A percentile compares a stretch with the other conserved stretches of the same genome.
Conservation (phyloP, 2,888 invertebrate species). For the Standfussiana lucernea region DNA sequence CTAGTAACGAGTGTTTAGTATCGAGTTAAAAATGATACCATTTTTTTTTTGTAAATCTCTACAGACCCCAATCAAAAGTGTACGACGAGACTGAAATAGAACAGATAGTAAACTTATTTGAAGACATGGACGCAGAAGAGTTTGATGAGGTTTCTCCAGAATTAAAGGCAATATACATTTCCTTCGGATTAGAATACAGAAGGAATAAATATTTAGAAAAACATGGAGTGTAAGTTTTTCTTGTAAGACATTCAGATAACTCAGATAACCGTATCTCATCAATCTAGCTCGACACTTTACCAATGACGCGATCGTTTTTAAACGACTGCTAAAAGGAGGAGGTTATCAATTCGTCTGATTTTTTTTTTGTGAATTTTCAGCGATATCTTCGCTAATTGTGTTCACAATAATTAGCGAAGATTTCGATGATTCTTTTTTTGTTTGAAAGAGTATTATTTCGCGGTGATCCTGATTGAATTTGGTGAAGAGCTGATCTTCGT, state of each 20-base stretch:
- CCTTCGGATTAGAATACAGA: constrained; percentile 80
- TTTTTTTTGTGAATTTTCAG: too few species aligned
- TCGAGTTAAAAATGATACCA: not conserved
- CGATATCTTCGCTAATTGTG: too few species aligned
- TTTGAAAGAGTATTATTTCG: too few species aligned
- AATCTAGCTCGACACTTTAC: not conserved
- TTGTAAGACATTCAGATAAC: not conserved
- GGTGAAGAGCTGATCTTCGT: too few species aligned
- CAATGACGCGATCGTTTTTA: not conserved
- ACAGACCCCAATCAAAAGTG: constrained; percentile 75
- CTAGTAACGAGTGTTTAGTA: too few species aligned
- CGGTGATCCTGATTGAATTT: too few species aligned
- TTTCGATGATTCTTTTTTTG: too few species aligned
- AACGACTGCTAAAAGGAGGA: too few species aligned
- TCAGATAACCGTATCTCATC: not conserved
- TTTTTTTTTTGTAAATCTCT: not conserved
- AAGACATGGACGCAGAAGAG: constrained; percentile 83
- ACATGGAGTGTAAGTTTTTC: constrained; percentile 56
- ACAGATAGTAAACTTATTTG: constrained; percentile 76
- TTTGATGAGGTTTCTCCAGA: constrained; percentile 79
- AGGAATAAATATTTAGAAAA: constrained; percentile 76
- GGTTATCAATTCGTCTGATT: too few species aligned
- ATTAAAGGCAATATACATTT: constrained; percentile 80
- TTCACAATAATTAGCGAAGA: too few species aligned
- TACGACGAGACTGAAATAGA: constrained; percentile 82